Conservation (phyloP, 2,113 vertebrate species). For the Grantiella picta region DNA sequence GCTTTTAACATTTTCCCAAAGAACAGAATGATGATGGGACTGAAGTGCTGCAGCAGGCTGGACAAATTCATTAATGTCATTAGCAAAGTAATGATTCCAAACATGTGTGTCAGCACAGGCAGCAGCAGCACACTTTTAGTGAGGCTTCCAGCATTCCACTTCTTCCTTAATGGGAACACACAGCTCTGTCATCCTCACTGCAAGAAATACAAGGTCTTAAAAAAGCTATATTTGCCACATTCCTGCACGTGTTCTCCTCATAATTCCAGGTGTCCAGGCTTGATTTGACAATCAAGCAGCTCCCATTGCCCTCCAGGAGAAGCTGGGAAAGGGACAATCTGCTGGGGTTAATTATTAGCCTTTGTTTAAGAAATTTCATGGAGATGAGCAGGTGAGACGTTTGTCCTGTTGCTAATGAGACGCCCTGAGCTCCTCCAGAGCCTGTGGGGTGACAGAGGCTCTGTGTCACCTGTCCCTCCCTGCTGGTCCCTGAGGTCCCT, state of each 20-base stretch:
- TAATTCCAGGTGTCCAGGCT: not conserved
- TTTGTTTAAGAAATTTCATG: not conserved
- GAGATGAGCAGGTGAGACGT: not conserved
- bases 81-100: conserved; percentile 9
- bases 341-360: not conserved
- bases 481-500: not conserved
- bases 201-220: not conserved
- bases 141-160: not conserved
- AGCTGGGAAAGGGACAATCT: not conserved
- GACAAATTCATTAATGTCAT: conserved; percentile 46
- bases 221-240: not conserved
- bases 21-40: conserved; percentile 3
- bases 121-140: not conserved
- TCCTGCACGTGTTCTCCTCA: not conserved
- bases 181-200: not conserved
- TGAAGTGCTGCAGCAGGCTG: not conserved
- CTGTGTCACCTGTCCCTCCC: not conserved
- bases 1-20: conserved; percentile 39
- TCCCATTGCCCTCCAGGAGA: not conserved
- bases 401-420: not conserved
- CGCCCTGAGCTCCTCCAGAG: not conserved
- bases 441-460: not conserved
- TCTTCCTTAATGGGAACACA: not conserved
- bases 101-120: not conserved
- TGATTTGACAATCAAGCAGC: not conserved